Evolutionary conservation across 2,797 vertebrate species (phyloP).

Genomic region (Caiman crocodilus): DNA sequence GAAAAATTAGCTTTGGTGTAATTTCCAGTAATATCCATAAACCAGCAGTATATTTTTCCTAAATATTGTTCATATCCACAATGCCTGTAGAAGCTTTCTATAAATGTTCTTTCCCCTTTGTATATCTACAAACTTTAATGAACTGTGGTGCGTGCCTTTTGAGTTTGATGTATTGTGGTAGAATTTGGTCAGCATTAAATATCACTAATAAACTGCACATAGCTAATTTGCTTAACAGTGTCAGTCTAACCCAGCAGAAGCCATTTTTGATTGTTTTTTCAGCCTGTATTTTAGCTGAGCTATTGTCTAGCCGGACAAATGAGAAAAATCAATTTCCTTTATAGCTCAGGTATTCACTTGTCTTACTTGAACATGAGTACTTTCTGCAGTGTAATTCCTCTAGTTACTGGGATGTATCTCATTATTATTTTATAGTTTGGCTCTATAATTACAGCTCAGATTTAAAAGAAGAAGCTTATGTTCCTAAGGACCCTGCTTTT

Average conservation of each 20-base stretch:
- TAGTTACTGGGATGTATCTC: background rate
- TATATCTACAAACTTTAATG: background rate
- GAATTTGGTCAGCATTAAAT: background rate
- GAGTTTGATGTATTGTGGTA: background rate
- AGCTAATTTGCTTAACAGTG: background rate
- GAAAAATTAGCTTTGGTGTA: background rate
- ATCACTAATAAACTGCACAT: background rate
- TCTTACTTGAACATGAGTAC: background rate
- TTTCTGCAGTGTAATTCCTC: background rate
- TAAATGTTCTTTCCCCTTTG: background rate
- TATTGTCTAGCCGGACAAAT: background rate
- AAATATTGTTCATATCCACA: background rate
- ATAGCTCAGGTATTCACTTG: background rate
- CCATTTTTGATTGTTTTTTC: background rate
- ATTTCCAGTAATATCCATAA: background rate
- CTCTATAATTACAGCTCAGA: background rate
- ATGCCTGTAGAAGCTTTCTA: background rate
- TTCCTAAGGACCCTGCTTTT: background rate
- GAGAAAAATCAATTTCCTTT: background rate
- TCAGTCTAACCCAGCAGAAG: accelerated
- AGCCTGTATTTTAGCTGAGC: background rate
- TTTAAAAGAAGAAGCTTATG: background rate
- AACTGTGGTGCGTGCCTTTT: background rate
- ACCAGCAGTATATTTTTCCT: background rate
- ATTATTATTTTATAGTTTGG: background rate